Evolutionary conservation across 1,140 invertebrate species (phyloP).

Genomic region (Apis cerana): DNA sequence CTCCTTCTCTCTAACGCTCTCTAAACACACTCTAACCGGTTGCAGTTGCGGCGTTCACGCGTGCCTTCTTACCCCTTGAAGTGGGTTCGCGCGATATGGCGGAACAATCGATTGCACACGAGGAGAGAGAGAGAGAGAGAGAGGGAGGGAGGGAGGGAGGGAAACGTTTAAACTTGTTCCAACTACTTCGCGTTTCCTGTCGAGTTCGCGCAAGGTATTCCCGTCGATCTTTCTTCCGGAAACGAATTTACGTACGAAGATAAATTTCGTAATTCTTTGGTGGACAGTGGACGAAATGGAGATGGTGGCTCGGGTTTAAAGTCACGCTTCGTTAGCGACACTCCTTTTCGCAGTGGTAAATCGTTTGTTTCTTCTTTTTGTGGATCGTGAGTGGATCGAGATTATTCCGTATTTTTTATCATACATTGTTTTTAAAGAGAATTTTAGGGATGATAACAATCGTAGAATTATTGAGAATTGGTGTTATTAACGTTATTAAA

Average conservation of each 20-base stretch:
- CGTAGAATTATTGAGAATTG: too few relatives aligned
- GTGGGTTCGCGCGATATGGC: conserved; percentile 64
- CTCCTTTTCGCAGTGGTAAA: too few relatives aligned
- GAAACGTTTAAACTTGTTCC: conserved; percentile 63
- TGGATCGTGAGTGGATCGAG: background rate
- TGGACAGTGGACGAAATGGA: conserved; percentile 10
- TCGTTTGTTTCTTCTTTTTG: too few relatives aligned
- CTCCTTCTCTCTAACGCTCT: background rate
- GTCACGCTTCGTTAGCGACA: background rate
- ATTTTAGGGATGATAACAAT: too few relatives aligned
- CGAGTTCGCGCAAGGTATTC: conserved; percentile 19
- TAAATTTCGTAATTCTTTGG: conserved; percentile 30
- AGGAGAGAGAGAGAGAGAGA: conserved; percentile 62
- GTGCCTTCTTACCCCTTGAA: conserved; percentile 64
- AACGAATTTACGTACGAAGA: conserved; percentile 29
- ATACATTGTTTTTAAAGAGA: too few relatives aligned
- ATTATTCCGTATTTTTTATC: too few relatives aligned
- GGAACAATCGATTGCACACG: conserved; percentile 69
- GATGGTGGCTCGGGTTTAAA: too few relatives aligned
- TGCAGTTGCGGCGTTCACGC: conserved; percentile 53
- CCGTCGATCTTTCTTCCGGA: conserved; percentile 33
- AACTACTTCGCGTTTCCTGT: conserved; percentile 39
- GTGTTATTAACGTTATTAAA: too few relatives aligned
- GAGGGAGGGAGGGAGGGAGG: conserved; percentile 60
- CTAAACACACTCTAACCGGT: conserved; percentile 50